Percentiles rank a stretch among this genome's conserved stretches.
Conservation (phyloP, 2,888 invertebrate genomes). For the Dilophus febrilis region DNA sequence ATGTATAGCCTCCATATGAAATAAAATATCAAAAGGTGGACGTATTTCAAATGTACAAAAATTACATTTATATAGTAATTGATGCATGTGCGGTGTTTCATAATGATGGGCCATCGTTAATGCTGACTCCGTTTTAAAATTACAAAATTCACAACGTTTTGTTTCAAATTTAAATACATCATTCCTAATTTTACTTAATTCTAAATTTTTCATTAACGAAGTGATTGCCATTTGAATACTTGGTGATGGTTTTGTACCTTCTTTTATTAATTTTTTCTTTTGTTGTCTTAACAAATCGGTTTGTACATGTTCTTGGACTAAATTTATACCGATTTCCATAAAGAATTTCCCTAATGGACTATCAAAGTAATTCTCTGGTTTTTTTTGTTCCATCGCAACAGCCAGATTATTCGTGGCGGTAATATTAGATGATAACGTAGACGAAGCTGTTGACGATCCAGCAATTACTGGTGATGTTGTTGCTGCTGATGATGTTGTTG, state of each 20-base stretch:
- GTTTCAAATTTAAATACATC: constrained; percentile 56
- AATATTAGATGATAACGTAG: constrained; percentile 7
- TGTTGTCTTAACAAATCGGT: constrained; percentile 78
- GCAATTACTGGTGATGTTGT: constrained; percentile 10
- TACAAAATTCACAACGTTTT: constrained; percentile 76
- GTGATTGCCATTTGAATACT: constrained; percentile 51
- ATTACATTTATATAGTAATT: constrained; percentile 70
- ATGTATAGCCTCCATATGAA: constrained; percentile 85
- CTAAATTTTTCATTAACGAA: constrained; percentile 68
- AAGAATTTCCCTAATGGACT: constrained; percentile 80
- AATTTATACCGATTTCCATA: constrained; percentile 75
- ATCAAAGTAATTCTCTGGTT: constrained; percentile 60
- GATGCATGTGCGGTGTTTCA: constrained; percentile 82
- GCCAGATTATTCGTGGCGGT: constrained; percentile 13
- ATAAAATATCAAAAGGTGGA: constrained; percentile 73
- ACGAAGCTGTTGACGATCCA: neutral
- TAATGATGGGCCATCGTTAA: constrained; percentile 73
- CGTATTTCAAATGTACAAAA: constrained; percentile 67
- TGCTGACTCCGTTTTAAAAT: constrained; percentile 73
- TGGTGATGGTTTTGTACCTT: constrained; percentile 43
- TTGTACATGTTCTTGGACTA: constrained; percentile 87
- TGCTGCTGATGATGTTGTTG: constrained; percentile 15
- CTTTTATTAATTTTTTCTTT: constrained; percentile 62
- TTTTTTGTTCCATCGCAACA: constrained; percentile 24
- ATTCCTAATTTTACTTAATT: constrained; percentile 73